Percentiles rank a stretch among this genome's conserved stretches.
These are phyloP conservation scores for Progne subis DNA, from an alignment of 2,113 vertebrate genomes.

Conservation along the genomic window DNA sequence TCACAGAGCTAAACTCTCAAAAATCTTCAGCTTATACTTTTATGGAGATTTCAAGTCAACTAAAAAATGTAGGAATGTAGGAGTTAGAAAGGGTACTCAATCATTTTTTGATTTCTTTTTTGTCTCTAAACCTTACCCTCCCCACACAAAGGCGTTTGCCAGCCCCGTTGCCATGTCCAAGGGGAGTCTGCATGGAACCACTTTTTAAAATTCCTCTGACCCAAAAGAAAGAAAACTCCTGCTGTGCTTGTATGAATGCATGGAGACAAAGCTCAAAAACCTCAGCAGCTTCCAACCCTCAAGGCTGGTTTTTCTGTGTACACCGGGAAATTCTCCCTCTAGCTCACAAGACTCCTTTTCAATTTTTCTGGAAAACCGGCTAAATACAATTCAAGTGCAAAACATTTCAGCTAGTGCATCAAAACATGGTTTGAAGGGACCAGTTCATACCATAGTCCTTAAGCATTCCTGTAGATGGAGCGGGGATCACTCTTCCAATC, in stretches of 20 bases:
- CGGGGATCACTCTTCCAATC: not conserved
- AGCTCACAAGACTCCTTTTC: slow-evolving; percentile 31
- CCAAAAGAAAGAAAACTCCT: slow-evolving; percentile 59
- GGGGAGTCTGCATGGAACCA: slow-evolving; percentile 41
- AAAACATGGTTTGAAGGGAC: not conserved
- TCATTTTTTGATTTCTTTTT: not conserved
- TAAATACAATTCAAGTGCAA: slow-evolving; percentile 1
- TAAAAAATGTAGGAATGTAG: not conserved
- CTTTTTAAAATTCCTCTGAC: slow-evolving; percentile 28
- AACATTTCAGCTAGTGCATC: not conserved
- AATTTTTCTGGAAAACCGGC: slow-evolving; percentile 38
- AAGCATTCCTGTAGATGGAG: slow-evolving; percentile 33
- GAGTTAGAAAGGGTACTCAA: not conserved
- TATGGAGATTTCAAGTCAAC: slow-evolving; percentile 26
- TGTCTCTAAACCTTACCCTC: not conserved
- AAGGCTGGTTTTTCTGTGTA: slow-evolving; percentile 62
- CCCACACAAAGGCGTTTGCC: not conserved
- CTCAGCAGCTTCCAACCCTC: slow-evolving; percentile 62
- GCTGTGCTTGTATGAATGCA: slow-evolving; percentile 66
- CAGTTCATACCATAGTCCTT: not conserved
- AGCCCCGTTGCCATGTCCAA: not conserved
- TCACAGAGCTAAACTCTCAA: not conserved
- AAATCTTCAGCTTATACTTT: slow-evolving; percentile 3
- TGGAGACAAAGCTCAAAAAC: slow-evolving; percentile 56
- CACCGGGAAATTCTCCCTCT: slow-evolving; percentile 51